Evolutionary conservation across 1,140 invertebrate genomes (phyloP), one percentile per base, ranked within the genome.

Genomic region (Oreohelix idahoensis): DNA sequence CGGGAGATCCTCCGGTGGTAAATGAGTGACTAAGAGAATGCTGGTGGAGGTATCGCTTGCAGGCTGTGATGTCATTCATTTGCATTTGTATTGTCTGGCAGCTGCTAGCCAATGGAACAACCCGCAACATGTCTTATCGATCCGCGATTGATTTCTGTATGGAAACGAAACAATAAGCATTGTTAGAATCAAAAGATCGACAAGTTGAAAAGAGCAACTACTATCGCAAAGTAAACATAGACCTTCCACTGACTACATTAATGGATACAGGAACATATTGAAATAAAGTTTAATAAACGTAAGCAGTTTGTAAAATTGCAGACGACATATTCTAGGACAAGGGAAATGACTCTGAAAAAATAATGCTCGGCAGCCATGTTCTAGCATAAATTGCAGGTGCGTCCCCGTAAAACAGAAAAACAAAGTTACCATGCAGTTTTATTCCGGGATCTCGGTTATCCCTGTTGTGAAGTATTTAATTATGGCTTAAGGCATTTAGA

Each of bases 321-420:
- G 63, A 66, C 63, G 63, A 66, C 63, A 66, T 32, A 32, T 58
- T 26, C 51, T n/a, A n/a, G n/a, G n/a, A n/a, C n/a, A 66, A 66
- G 63, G 63, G 63, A 66, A 29, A 29, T 66, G 32, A 66, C 63
- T 66, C 63, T 66, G 11, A 66, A 66, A 23, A 35, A 32, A 66
- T 13, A 8, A 2, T 0, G 4, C n/a, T 5, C 29, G 63, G 63
- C 63, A 66, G 63, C 63, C 63, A 66, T 66, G 20, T 66, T 66
- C 63, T 32, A 66, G 63, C 63, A 66, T 66, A 66, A 66, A 32
- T 66, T 66, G 63, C 63, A 66, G 29, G n/a, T 66, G 29, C 63
- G 63, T 66, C 63, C 63, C n/a, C 29, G 53, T 4, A 23, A 58
- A 58, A 58, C 26, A 58, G 45, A 49, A 49, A n/a, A n/a, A n/a